Conservation (phyloP, 1,140 invertebrate genomes). For the Tetraneura akinire region DNA sequence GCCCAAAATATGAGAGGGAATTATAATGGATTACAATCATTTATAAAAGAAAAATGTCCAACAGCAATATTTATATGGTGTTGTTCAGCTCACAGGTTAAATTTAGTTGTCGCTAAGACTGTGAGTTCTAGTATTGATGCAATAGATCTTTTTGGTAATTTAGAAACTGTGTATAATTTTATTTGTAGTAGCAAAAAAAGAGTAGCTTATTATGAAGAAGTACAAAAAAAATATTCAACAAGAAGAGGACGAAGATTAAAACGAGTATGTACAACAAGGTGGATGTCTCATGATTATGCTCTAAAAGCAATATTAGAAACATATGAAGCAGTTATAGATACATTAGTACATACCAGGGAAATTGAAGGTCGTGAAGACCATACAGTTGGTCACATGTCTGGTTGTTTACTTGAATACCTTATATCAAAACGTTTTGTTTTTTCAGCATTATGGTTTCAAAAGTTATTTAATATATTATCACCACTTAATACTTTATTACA, state of each 20-base stretch:
- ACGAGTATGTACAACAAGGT: background rate
- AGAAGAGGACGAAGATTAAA: background rate
- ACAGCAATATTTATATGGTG: no score
- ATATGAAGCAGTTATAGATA: background rate
- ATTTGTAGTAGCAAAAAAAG: background rate
- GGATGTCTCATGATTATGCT: background rate
- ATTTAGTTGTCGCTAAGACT: no score
- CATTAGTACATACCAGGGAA: background rate
- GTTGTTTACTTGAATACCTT: background rate
- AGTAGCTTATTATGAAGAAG: background rate
- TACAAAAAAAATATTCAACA: constrained; percentile 5
- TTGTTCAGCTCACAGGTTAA: no score
- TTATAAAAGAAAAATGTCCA: background rate
- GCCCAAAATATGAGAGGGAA: background rate
- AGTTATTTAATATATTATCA: background rate
- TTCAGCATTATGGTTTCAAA: background rate
- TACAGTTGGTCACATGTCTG: background rate
- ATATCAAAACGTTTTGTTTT: background rate
- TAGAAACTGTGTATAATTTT: background rate
- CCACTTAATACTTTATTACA: background rate
- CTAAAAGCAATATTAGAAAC: background rate
- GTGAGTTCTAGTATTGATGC: no score
- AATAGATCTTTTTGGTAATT: background rate
- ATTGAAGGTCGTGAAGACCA: background rate
- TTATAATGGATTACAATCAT: background rate